Percentiles rank a stretch among this genome's conserved stretches.
Conservation (phyloP, 2,888 invertebrate species). For the Trilocha varians region DNA sequence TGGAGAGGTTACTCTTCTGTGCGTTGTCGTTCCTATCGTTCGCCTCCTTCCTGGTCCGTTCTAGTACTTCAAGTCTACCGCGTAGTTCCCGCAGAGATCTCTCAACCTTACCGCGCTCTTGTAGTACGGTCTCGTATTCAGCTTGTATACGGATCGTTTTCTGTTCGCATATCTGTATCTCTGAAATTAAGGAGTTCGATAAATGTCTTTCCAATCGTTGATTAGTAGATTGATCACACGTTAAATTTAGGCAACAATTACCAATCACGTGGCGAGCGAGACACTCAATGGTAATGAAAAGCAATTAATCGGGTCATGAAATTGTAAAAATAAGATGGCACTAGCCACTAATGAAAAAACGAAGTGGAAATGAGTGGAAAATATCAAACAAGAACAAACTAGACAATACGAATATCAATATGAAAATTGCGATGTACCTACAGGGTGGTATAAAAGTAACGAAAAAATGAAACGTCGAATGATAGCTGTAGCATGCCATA, state of each 20-base stretch:
- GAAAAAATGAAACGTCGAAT: too few relatives aligned
- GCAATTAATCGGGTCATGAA: too few relatives aligned
- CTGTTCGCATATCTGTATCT: slow-evolving; percentile 78
- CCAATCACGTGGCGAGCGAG: too few relatives aligned
- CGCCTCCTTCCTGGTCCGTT: slow-evolving; percentile 75
- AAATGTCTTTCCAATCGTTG: too few relatives aligned
- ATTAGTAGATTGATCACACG: too few relatives aligned
- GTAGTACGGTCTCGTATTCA: slow-evolving; percentile 73
- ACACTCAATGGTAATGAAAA: too few relatives aligned
- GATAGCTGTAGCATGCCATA: slow-evolving; percentile 50
- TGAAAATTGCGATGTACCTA: too few relatives aligned
- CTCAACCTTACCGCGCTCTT: slow-evolving; percentile 70
- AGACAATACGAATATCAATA: background rate
- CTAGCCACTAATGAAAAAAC: too few relatives aligned
- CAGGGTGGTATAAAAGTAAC: too few relatives aligned
- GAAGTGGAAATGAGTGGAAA: background rate
- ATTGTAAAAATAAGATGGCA: too few relatives aligned
- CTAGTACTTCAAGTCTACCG: slow-evolving; percentile 72
- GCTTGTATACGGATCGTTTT: slow-evolving; percentile 80
- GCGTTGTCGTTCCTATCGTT: slow-evolving; percentile 70
- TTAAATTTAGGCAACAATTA: too few relatives aligned
- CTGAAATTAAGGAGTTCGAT: slow-evolving; percentile 21
- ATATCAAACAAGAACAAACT: background rate
- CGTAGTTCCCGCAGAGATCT: slow-evolving; percentile 75
- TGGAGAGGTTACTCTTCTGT: slow-evolving; percentile 72